Evolutionary conservation across 2,888 invertebrate species (phyloP), one percentile per base, ranked within the genome.

Genomic region (Plebejus argus): DNA sequence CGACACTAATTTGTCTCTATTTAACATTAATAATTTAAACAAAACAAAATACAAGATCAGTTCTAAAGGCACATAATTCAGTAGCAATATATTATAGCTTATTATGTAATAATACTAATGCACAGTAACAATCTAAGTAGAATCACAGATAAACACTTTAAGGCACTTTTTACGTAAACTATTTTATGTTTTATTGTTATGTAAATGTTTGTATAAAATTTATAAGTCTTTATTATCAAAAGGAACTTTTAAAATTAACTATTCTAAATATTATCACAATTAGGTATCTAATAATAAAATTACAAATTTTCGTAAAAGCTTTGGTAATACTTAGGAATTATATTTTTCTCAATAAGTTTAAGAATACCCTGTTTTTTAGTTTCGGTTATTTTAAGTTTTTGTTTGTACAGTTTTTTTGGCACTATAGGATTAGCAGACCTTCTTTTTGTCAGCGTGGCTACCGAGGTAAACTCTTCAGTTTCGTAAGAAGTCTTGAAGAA

Each of bases 241-340:
- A 77, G 70, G 76, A 77, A 77, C 70, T 74, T 78, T 78, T 77
- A 74, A 77, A 78, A 71, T 77, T 77, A 76, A 76, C 78, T 77
- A 77, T 78, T 78, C 77, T 77, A 77, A 78, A 79, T 79, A 79
- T 77, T 77, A 77, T 72, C 76, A 76, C 66, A 76, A 78, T 70
- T 70, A 70, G 49, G 70, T 35, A 35, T 35, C 35, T 35, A 35
- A 35, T 71, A 77, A 70, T 7, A 78, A 78, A 75, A 74, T 80
- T 78, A 80, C 7, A 80, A 75, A 78, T 78, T 78, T 61, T 66
- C 77, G 53, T 79, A 79, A 79, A 80, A 79, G 18, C 75, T 72
- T 80, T 81, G 71, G 76, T 79, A 81, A 79, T 78, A 81, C 33
- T 79, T 81, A 49, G 81, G 79, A 10, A 81, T 78, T 35, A 80